Percentiles rank a stretch among this genome's conserved stretches.
These are phyloP conservation scores for Lepisosteus oculatus DNA, from an alignment of 2,113 vertebrate genomes.

Conservation along the genomic window DNA sequence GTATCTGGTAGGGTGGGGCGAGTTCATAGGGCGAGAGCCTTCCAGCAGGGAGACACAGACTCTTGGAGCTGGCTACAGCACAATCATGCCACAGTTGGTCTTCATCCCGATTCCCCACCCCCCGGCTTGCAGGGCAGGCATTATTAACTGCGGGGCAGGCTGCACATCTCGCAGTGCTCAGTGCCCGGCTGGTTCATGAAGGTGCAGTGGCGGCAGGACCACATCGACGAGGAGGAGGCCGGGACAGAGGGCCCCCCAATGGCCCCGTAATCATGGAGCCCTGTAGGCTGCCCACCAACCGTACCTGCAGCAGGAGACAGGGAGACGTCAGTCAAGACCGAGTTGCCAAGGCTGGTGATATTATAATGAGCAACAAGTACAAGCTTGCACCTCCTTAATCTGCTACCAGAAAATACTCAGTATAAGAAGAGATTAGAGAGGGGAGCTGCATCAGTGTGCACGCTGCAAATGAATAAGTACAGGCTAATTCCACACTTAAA, in stretches of 20 bases:
- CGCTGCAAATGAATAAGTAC: too few relatives aligned
- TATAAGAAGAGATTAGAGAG: too few relatives aligned
- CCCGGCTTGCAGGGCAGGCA: not conserved
- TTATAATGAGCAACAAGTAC: too few relatives aligned
- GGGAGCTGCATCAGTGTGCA: too few relatives aligned
- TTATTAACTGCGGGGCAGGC: slow-evolving; percentile 83
- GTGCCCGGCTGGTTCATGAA: slow-evolving; percentile 98
- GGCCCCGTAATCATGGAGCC: slow-evolving; percentile 81
- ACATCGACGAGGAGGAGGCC: slow-evolving; percentile 76
- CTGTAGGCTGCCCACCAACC: slow-evolving; percentile 81
- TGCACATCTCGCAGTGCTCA: slow-evolving; percentile 97
- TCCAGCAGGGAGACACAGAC: slow-evolving; percentile 17
- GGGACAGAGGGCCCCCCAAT: slow-evolving; percentile 68
- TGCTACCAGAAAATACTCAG: too few relatives aligned
- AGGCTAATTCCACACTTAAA: too few relatives aligned
- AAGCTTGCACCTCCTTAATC: too few relatives aligned
- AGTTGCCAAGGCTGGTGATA: not conserved
- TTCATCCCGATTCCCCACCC: slow-evolving; percentile 2
- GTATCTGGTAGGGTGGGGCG: slow-evolving; percentile 5
- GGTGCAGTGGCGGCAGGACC: slow-evolving; percentile 97
- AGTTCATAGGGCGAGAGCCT: not conserved
- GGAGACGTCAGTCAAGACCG: not conserved
- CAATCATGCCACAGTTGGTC: slow-evolving; percentile 5
- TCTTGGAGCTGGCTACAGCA: slow-evolving; percentile 8
- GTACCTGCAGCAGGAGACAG: slow-evolving; percentile 69